These are phyloP conservation scores for Camptogramma bilineatum DNA, from an alignment of 2,888 invertebrate species.

Conservation along the genomic window DNA sequence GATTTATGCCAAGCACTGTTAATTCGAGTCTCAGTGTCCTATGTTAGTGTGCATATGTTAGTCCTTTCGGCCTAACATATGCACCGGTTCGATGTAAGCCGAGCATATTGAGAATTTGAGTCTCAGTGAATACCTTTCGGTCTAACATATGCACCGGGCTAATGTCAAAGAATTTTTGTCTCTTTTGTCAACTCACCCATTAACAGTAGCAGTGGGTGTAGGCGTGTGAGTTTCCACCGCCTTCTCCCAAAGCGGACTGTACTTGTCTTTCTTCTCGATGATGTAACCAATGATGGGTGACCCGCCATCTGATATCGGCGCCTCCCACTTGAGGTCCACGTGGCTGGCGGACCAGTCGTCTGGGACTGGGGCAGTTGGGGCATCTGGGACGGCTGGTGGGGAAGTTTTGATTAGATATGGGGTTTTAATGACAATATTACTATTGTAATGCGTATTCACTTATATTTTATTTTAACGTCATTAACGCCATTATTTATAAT, in stretches of 20 bases:
- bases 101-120: too few species aligned
- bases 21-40: too few species aligned
- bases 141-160: background rate
- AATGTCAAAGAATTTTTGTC: background rate
- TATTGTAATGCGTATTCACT: too few species aligned
- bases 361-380: conserved; percentile 96
- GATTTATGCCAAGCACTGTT: too few species aligned
- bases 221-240: conserved; percentile 93
- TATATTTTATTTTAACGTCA: too few species aligned
- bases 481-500: too few species aligned
- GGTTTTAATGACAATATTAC: too few species aligned
- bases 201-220: conserved; percentile 91
- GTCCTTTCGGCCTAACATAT: too few species aligned
- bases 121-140: background rate
- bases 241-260: conserved; percentile 97
- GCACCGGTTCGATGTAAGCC: too few species aligned
- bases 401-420: background rate
- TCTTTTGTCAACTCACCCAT: conserved; percentile 82
- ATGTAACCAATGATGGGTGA: conserved; percentile 97
- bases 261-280: conserved; percentile 96
- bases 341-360: conserved; percentile 97
- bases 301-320: conserved; percentile 96
- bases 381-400: conserved; percentile 90
- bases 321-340: conserved; percentile 95
- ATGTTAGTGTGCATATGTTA: too few species aligned